Conservation (phyloP, 2,797 vertebrate genomes). For the Acanthurus lineatus region DNA sequence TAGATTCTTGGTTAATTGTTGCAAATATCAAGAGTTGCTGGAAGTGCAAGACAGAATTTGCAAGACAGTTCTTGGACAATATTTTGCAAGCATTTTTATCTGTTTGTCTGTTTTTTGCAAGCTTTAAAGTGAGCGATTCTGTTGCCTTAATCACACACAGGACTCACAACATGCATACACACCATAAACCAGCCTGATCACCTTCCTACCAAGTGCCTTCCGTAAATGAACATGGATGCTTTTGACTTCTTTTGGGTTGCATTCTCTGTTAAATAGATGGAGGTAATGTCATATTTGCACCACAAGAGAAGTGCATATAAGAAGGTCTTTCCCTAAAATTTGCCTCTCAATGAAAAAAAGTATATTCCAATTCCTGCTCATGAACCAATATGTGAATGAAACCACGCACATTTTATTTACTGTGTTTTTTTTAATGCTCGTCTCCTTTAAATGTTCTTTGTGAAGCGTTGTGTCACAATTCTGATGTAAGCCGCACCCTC, state of each 20-base stretch:
- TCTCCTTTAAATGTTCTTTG: neutral
- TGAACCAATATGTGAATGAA: neutral
- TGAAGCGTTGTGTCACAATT: neutral
- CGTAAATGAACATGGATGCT: too few relatives aligned
- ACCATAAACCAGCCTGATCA: too few relatives aligned
- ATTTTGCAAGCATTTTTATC: too few relatives aligned
- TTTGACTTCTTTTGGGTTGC: neutral
- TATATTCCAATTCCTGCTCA: neutral
- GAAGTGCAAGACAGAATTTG: neutral
- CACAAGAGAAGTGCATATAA: neutral
- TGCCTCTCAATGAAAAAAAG: neutral
- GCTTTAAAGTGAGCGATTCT: too few relatives aligned
- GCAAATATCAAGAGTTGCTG: neutral
- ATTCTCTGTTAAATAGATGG: neutral
- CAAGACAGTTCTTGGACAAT: too few relatives aligned
- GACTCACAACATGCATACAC: too few relatives aligned
- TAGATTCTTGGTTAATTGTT: neutral
- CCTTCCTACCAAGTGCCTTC: too few relatives aligned
- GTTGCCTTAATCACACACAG: too few relatives aligned
- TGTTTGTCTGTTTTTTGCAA: too few relatives aligned
- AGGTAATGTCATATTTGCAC: neutral
- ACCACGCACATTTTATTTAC: neutral
- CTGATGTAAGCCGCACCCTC: neutral
- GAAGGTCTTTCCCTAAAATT: neutral
- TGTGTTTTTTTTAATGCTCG: neutral